Percentiles rank a stretch among this genome's conserved stretches.
phyloP scores from a whole-genome alignment of 2,888 invertebrate species.

The Sipha maydis region DNA sequence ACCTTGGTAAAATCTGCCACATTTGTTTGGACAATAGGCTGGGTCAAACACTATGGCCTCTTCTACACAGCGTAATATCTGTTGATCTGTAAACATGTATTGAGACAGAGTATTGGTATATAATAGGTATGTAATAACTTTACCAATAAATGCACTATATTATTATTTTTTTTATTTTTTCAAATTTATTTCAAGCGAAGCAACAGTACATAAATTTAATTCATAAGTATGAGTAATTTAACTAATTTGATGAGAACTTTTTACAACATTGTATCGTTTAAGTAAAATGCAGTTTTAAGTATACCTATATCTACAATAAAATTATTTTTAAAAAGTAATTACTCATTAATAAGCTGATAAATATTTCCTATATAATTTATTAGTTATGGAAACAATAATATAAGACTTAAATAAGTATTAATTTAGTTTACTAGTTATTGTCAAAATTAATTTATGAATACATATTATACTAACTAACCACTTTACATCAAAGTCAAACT shows the following conservation, averaged over 20 bases:
- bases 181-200: neutral
- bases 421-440: neutral
- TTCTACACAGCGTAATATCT: neutral
- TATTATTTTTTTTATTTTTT: no score
- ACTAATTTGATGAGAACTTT: no score
- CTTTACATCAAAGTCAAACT: neutral
- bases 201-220: neutral
- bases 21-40: conserved; percentile 43
- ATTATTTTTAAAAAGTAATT: no score
- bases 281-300: no score
- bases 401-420: neutral
- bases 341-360: neutral
- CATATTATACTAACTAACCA: neutral
- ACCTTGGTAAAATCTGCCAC: conserved; percentile 58
- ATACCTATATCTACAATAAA: no score
- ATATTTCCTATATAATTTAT: neutral
- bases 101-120: neutral
- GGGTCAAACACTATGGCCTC: conserved; percentile 1
- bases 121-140: no score
- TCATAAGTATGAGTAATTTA: no score
- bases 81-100: conserved; percentile 27
- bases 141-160: no score
- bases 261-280: no score
- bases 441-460: neutral
- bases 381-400: neutral